phyloP scores from a whole-genome alignment of 2,797 vertebrate species.

The Poecilia velifera region DNA sequence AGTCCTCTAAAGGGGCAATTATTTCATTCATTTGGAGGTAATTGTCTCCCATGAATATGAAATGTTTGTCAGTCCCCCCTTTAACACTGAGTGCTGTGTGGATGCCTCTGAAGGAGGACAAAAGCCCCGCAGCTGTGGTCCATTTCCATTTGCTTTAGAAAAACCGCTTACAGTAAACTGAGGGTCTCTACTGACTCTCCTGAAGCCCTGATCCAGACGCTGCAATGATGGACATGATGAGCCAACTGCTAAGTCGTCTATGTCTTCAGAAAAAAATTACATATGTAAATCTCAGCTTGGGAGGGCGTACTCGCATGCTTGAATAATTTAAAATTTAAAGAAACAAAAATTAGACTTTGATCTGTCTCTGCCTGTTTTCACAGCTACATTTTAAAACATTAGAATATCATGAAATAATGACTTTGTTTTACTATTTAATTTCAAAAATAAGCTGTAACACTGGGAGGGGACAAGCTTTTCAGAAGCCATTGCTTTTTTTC shows the following conservation, averaged over 20 bases:
- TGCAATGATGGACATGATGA: slow-evolving; percentile 22
- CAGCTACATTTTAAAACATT: not conserved
- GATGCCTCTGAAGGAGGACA: slow-evolving; percentile 65
- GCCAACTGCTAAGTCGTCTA: slow-evolving; percentile 27
- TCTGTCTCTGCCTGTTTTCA: not conserved
- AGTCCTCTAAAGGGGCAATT: slow-evolving; percentile 74
- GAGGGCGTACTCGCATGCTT: not conserved
- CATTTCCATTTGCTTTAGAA: slow-evolving; percentile 80
- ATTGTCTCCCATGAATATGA: slow-evolving; percentile 81
- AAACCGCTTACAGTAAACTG: slow-evolving; percentile 81
- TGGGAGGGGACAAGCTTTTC: not conserved
- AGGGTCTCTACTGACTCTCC: slow-evolving; percentile 29
- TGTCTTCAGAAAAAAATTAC: not conserved
- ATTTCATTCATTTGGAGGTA: slow-evolving; percentile 79
- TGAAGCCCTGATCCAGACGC: not conserved
- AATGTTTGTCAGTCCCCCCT: slow-evolving; percentile 73
- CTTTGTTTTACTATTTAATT: not conserved
- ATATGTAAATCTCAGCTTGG: not conserved
- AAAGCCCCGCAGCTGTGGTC: slow-evolving; percentile 71
- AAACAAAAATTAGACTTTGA: not conserved
- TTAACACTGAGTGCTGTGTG: slow-evolving; percentile 66
- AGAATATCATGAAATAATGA: not conserved
- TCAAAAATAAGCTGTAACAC: not conserved
- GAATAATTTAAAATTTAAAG: not conserved
- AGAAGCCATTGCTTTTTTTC: not conserved